Conservation (phyloP, 2,797 vertebrate species). For the Chiroxiphia lanceolata region DNA sequence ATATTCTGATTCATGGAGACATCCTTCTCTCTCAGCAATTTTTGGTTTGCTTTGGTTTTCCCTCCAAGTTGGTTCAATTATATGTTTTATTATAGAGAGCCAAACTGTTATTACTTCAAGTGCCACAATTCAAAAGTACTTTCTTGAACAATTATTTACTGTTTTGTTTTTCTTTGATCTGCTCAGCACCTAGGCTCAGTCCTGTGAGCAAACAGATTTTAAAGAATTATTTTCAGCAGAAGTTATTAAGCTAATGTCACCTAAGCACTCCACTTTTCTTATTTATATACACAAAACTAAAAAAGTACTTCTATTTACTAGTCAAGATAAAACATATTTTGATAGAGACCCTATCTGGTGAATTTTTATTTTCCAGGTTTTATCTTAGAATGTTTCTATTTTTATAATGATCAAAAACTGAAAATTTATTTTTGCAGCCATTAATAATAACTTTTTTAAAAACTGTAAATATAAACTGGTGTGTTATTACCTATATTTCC, state of each 20-base stretch:
- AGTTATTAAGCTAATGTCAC: slow-evolving; percentile 43
- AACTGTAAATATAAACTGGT: neutral
- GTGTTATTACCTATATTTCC: neutral
- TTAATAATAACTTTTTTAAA: neutral
- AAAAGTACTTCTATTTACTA: slow-evolving; percentile 35
- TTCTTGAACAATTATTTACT: slow-evolving; percentile 25
- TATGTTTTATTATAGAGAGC: neutral
- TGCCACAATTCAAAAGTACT: slow-evolving; percentile 7
- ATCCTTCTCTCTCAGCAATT: slow-evolving; percentile 1
- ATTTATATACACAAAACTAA: slow-evolving; percentile 48
- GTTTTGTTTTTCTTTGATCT: slow-evolving; percentile 35
- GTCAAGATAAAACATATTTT: slow-evolving; percentile 26
- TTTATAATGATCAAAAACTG: neutral
- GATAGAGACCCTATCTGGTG: neutral
- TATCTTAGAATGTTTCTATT: slow-evolving; percentile 22
- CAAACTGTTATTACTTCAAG: neutral
- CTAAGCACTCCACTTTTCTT: slow-evolving; percentile 25
- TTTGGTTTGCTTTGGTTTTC: neutral
- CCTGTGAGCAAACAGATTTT: slow-evolving; percentile 46
- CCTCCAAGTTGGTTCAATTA: neutral
- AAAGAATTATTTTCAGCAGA: slow-evolving; percentile 51
- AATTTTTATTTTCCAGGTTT: slow-evolving; percentile 44
- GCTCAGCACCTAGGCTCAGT: neutral
- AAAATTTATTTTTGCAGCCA: neutral
- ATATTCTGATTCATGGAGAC: neutral